Evolutionary conservation across 92 coral and sea anemone species (phyloP).

Genomic region (Galaxea fascicularis): DNA sequence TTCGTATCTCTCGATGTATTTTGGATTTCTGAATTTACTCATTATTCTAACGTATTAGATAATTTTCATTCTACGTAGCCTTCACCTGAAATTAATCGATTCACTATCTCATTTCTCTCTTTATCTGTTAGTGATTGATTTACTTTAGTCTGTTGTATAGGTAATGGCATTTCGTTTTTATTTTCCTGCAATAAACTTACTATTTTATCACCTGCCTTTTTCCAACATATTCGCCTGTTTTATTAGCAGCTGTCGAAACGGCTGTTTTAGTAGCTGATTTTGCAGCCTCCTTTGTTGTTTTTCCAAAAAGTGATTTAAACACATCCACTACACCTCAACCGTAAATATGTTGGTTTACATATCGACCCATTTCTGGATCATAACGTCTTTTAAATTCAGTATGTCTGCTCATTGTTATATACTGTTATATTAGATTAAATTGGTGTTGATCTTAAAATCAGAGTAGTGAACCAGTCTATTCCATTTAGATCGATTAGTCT

Average conservation of each 20-base stretch:
- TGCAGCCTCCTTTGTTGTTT: neutral
- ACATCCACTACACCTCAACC: neutral
- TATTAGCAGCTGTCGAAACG: neutral
- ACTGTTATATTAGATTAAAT: neutral
- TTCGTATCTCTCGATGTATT: conserved; percentile 29
- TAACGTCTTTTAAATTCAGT: neutral
- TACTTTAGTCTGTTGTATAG: neutral
- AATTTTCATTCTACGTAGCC: neutral
- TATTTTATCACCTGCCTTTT: neutral
- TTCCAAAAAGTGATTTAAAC: neutral
- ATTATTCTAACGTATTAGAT: conserved; percentile 2
- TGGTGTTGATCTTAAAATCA: neutral
- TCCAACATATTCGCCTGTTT: neutral
- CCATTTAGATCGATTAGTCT: neutral
- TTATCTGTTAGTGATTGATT: no score
- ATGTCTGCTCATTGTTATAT: neutral
- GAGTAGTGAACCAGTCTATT: neutral
- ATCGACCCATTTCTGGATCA: conserved; percentile 8
- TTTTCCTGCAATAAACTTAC: neutral
- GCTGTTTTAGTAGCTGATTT: neutral
- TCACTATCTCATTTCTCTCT: conserved; percentile 21
- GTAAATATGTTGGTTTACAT: neutral
- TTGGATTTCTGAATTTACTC: conserved; percentile 20
- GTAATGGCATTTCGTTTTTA: neutral
- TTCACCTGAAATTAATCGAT: neutral